Evolutionary conservation across 2,888 invertebrate genomes (phyloP).

Genomic region (Sesia bembeciformis): DNA sequence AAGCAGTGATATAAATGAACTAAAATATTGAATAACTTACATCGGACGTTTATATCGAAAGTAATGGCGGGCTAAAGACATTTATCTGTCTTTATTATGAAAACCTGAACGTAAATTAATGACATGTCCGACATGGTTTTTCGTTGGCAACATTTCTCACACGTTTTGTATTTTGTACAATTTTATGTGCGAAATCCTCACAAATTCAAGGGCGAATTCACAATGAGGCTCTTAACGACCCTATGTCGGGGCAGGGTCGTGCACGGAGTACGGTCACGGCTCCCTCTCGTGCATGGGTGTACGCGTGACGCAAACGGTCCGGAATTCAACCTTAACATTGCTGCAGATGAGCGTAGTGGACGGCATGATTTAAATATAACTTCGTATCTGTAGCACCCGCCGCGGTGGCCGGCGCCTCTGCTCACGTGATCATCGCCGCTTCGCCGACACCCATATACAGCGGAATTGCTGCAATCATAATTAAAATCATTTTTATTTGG

Average conservation of each 20-base stretch:
- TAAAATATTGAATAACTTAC: too few species aligned
- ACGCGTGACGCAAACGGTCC: conserved; percentile 47
- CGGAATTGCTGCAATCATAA: conserved; percentile 16
- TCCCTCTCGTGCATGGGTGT: conserved; percentile 8
- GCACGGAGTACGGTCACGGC: conserved; percentile 8
- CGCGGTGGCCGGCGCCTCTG: not conserved
- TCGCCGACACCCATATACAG: conserved; percentile 19
- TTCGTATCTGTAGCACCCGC: conserved; percentile 22
- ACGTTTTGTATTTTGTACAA: not conserved
- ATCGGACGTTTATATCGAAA: too few species aligned
- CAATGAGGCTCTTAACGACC: not conserved
- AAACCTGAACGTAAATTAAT: too few species aligned
- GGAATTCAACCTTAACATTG: conserved; percentile 72
- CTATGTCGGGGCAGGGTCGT: conserved; percentile 5
- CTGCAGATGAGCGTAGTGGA: conserved; percentile 48
- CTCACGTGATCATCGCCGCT: not conserved
- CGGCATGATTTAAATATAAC: conserved; percentile 63
- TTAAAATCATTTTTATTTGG: conserved; percentile 21
- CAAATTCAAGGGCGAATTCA: not conserved
- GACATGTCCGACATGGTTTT: too few species aligned
- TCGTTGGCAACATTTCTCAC: too few species aligned
- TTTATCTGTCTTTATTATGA: too few species aligned
- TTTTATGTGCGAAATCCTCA: not conserved
- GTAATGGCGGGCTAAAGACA: too few species aligned
- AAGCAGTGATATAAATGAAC: too few species aligned